A percentile compares a stretch with the other conserved stretches of the same genome.
Conservation (phyloP, 2,888 invertebrate species). For the Andricus curvator region DNA sequence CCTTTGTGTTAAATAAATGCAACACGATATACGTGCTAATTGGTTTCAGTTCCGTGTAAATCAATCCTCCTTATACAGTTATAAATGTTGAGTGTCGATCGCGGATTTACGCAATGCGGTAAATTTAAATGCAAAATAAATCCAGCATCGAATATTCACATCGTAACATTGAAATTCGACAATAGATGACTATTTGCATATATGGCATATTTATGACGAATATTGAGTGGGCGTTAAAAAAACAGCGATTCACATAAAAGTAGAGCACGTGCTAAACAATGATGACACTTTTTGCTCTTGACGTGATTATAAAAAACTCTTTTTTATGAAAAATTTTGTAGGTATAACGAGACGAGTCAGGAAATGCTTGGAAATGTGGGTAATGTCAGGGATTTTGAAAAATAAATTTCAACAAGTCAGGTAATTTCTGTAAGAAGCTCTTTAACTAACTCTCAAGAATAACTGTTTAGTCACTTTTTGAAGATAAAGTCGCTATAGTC, state of each 20-base stretch:
- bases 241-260: background rate
- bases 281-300: background rate
- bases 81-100: background rate
- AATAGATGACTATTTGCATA: background rate
- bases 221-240: background rate
- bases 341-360: background rate
- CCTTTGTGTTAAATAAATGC: too few species aligned
- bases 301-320: background rate
- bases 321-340: background rate
- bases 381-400: too few species aligned
- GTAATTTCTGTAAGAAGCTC: too few species aligned
- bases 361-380: too few species aligned
- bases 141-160: background rate
- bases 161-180: background rate
- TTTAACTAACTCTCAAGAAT: too few species aligned
- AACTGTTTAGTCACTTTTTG: too few species aligned
- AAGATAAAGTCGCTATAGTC: too few species aligned
- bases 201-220: background rate
- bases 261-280: background rate
- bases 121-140: background rate
- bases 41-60: too few species aligned
- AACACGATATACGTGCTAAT: too few species aligned
- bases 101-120: background rate
- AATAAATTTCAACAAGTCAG: too few species aligned
- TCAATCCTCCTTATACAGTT: too few species aligned